phyloP scores from a whole-genome alignment of 2,113 vertebrate species.

The Chloebia gouldiae region DNA sequence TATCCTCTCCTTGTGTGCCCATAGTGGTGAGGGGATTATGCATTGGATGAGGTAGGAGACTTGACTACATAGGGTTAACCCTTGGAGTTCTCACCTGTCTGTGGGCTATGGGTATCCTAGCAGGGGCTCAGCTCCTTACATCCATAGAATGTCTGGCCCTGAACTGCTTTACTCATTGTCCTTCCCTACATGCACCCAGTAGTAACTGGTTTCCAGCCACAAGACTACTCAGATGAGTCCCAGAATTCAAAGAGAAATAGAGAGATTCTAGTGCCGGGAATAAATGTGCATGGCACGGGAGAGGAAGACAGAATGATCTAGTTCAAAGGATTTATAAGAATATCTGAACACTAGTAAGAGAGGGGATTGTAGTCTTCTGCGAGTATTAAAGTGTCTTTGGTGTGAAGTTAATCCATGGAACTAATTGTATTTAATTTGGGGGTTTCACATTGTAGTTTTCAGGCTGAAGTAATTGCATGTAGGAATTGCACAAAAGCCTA shows the following conservation, averaged over 20 bases:
- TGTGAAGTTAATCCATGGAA: neutral
- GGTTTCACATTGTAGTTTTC: neutral
- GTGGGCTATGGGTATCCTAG: neutral
- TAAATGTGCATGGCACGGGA: neutral
- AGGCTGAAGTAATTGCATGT: neutral
- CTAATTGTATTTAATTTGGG: neutral
- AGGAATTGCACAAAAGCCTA: neutral
- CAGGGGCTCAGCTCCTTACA: neutral
- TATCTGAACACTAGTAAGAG: neutral
- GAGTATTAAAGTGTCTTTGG: neutral
- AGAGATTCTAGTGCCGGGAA: neutral
- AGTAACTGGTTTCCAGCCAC: neutral
- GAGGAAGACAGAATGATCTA: neutral
- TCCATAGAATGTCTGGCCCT: neutral
- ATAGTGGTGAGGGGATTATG: neutral
- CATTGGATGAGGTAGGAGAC: neutral
- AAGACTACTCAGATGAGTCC: neutral
- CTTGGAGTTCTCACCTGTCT: neutral
- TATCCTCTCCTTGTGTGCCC: neutral
- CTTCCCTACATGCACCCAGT: fast-evolving
- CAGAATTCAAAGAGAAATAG: neutral
- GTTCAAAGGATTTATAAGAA: neutral
- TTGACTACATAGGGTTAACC: neutral
- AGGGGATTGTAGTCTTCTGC: neutral
- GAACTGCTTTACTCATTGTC: neutral